Evolutionary conservation across 2,797 vertebrate species (phyloP).

Genomic region (Sebastiscus tertius): DNA sequence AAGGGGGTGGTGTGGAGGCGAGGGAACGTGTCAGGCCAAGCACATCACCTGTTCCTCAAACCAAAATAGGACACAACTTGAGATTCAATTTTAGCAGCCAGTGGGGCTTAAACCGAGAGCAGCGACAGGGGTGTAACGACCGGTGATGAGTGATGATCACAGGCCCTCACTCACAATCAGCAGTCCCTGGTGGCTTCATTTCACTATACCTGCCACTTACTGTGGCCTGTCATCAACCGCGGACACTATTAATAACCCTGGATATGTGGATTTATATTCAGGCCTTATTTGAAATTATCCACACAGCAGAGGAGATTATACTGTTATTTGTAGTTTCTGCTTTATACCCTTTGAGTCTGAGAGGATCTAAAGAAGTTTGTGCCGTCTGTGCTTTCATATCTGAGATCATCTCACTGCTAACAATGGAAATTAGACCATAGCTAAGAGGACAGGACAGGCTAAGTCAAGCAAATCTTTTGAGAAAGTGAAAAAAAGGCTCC

Average conservation of each 20-base stretch:
- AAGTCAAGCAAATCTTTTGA: constrained; percentile 51
- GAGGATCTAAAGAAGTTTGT: constrained; percentile 10
- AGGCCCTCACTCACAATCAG: constrained; percentile 69
- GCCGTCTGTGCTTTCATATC: constrained; percentile 7
- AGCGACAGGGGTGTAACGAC: constrained; percentile 61
- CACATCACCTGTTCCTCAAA: constrained; percentile 80
- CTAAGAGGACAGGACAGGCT: constrained; percentile 32
- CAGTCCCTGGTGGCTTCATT: constrained; percentile 63
- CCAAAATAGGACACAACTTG: constrained; percentile 83
- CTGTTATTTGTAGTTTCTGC: constrained; percentile 36
- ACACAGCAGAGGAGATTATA: constrained; percentile 14
- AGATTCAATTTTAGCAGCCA: constrained; percentile 83
- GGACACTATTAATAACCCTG: constrained; percentile 59
- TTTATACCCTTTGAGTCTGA: background rate
- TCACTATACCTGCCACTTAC: constrained; percentile 73
- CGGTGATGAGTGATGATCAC: constrained; percentile 75
- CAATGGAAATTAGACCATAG: constrained; percentile 26
- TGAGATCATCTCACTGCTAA: constrained; percentile 33
- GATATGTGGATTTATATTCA: constrained; percentile 38
- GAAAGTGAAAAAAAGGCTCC: constrained; percentile 17
- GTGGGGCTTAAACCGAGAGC: constrained; percentile 52
- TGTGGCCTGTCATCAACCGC: constrained; percentile 40
- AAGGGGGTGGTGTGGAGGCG: constrained; percentile 62
- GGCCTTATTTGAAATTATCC: constrained; percentile 45
- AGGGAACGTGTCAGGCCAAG: constrained; percentile 62